Base-by-base conservation (phyloP, 2,888 invertebrate species). In the Scotopteryx bipunctaria region DNA sequence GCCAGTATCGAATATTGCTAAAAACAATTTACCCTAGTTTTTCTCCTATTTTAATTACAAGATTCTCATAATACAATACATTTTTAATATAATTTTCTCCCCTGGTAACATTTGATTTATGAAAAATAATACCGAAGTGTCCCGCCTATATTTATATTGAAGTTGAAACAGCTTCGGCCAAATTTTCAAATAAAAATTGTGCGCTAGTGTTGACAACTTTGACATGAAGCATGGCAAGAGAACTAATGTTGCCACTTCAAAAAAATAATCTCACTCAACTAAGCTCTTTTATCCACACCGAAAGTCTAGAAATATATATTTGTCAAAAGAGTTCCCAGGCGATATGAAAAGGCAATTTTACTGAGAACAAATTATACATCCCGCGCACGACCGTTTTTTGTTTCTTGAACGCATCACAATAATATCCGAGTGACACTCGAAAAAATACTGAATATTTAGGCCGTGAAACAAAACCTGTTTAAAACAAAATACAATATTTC, bases 1-100 rank as follows among this genome's bases (percentile, higher is more conserved):
- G 44, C 48, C 41, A 42, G 9, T 43, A 47, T 44, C 23, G 5
- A 43, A 45, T 40, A 47, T 48, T 29, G 45, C 55, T 55, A 53
- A 27, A 11, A 35, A 45, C 6, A 35, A 46, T 38, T 47, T 46
- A 40, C 45, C 25, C 45, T 48, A 51, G 19, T 27, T 16, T 53
- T 45, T 27, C 49, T 55, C 52, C 25, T 25, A 49, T 32, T 41
- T 33, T 23, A 29, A 21, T 42, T 48, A 42, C 48, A 41, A 35
- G 40, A 41, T 48, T 29, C 33, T 25, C 11, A n/a, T 11, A 11
- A 42, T 21, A 27, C 29, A 29, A 13, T 41, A 42, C 1, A 9
- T 27, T 29, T 14, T 16, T 17, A 27, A 35, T 8, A 44, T 27
- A 19, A 23, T 25, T 40, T 11, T 16, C 5, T 21, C 13, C 14